phyloP scores from a whole-genome alignment of 2,113 vertebrate species.

The Ahaetulla prasina region DNA sequence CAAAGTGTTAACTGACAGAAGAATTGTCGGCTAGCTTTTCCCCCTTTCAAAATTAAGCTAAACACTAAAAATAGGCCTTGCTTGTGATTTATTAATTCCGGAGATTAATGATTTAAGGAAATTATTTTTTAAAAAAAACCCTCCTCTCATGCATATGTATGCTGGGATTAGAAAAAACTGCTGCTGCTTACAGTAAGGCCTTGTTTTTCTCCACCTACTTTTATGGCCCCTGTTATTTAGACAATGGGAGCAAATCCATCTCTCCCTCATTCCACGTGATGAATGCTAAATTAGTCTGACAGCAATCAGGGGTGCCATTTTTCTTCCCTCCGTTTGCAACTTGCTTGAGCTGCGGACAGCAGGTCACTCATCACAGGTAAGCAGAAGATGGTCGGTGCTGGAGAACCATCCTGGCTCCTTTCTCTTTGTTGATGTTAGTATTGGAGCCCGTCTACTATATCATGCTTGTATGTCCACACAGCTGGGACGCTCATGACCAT shows the following conservation, averaged over 20 bases:
- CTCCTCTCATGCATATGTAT: neutral
- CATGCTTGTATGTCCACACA: neutral
- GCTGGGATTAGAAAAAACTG: neutral
- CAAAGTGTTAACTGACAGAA: neutral
- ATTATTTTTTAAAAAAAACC: neutral
- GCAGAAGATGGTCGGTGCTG: slow-evolving; percentile 49
- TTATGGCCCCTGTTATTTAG: neutral
- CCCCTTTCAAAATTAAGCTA: neutral
- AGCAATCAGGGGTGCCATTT: slow-evolving; percentile 57
- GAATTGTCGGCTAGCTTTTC: neutral
- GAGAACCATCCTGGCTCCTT: slow-evolving; percentile 49
- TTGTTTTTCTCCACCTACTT: neutral
- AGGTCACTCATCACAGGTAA: slow-evolving; percentile 64
- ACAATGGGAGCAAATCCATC: neutral
- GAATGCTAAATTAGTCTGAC: slow-evolving; percentile 60
- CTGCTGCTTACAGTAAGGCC: neutral
- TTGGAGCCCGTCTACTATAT: neutral
- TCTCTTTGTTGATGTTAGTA: slow-evolving; percentile 24
- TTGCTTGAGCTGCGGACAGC: slow-evolving; percentile 60
- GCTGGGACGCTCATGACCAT: neutral
- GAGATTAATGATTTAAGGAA: neutral
- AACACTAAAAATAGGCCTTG: neutral
- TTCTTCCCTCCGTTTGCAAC: slow-evolving; percentile 63
- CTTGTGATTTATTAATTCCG: neutral
- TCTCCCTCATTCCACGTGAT: slow-evolving; percentile 37